phyloP scores from a whole-genome alignment of 2,888 invertebrate genomes.

The Heliconius hortense region DNA sequence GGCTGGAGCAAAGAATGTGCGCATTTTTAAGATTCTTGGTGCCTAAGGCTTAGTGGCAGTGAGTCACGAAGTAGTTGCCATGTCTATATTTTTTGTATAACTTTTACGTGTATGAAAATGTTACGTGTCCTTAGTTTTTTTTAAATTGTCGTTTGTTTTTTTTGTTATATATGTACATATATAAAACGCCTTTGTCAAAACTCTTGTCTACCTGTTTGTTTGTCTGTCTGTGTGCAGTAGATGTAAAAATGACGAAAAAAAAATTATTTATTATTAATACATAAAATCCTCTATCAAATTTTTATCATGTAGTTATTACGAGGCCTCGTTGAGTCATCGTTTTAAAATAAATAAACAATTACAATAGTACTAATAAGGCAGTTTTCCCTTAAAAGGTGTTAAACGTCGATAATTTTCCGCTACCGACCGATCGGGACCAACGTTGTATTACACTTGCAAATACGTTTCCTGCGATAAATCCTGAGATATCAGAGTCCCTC shows the following conservation, averaged over 20 bases:
- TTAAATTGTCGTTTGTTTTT: too few species aligned
- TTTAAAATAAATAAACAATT: background rate
- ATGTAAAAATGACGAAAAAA: too few species aligned
- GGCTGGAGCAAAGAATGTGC: conserved; percentile 22
- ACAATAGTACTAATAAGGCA: conserved; percentile 11
- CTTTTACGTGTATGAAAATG: too few species aligned
- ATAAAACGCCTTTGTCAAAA: too few species aligned
- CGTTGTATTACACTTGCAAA: conserved; percentile 70
- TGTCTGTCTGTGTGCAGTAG: too few species aligned
- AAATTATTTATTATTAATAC: too few species aligned
- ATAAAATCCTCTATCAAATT: too few species aligned
- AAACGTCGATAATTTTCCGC: conserved; percentile 41
- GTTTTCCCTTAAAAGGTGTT: conserved; percentile 31
- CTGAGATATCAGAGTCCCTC: conserved; percentile 55
- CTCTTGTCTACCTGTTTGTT: too few species aligned
- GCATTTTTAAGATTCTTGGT: conserved; percentile 14
- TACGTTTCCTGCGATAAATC: conserved; percentile 69
- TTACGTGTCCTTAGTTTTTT: too few species aligned
- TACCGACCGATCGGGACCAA: conserved; percentile 44
- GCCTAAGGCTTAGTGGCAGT: conserved; percentile 6
- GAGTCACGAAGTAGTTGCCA: background rate
- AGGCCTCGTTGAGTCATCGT: background rate
- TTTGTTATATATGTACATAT: too few species aligned
- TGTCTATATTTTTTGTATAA: background rate
- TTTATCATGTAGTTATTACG: background rate